Percentiles rank a stretch among this genome's conserved stretches.
These are phyloP conservation scores for Disparrhopalites patrizii DNA, from an alignment of 2,888 invertebrate genomes.

Conservation along the genomic window DNA sequence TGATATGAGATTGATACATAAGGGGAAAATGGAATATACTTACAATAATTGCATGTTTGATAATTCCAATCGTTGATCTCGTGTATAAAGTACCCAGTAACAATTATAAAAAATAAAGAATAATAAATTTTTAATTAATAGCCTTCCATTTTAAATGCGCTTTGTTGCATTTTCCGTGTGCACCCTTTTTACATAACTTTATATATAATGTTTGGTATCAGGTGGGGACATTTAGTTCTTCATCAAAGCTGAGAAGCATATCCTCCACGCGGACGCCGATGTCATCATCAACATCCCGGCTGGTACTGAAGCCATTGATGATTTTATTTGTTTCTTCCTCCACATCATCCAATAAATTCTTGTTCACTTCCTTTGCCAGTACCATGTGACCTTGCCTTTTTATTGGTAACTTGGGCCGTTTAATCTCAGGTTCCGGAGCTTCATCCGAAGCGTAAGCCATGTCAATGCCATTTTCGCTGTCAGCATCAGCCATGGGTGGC, in stretches of 20 bases:
- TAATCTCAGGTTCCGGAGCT: neutral
- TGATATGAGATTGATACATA: too few relatives aligned
- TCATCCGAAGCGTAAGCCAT: neutral
- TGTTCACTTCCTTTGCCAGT: neutral
- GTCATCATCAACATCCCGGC: neutral
- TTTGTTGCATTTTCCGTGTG: too few relatives aligned
- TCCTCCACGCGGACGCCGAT: constrained; percentile 9
- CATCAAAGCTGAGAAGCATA: constrained; percentile 22
- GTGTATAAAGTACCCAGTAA: too few relatives aligned
- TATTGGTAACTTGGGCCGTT: neutral
- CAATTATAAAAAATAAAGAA: too few relatives aligned
- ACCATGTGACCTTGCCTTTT: neutral
- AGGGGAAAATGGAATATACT: too few relatives aligned
- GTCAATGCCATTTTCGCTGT: neutral
- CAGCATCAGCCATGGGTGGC: neutral
- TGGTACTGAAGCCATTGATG: neutral
- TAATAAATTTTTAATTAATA: too few relatives aligned
- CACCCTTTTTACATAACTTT: too few relatives aligned
- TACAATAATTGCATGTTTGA: too few relatives aligned
- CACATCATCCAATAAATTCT: neutral
- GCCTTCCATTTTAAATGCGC: too few relatives aligned
- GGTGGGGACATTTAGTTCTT: neutral
- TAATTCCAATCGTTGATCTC: too few relatives aligned
- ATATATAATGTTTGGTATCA: too few relatives aligned
- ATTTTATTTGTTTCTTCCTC: neutral